Conservation (phyloP, 2,797 vertebrate species). For the Melanotaenia parkinsoni region DNA sequence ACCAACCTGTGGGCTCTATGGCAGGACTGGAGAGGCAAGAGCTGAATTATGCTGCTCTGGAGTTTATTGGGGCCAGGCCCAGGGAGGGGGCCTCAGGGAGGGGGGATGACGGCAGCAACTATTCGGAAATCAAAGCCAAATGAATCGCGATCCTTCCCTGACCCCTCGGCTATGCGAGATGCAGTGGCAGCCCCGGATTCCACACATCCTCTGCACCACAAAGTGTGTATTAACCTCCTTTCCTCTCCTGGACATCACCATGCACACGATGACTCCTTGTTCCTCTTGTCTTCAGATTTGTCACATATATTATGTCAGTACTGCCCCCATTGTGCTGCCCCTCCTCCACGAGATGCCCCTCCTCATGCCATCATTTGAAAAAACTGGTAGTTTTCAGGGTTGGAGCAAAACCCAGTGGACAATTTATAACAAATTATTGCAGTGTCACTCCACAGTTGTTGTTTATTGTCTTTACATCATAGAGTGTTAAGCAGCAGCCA, state of each 20-base stretch:
- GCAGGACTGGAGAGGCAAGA: constrained; percentile 84
- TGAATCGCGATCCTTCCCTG: constrained; percentile 88
- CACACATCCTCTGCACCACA: constrained; percentile 37
- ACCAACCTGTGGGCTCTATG: constrained; percentile 82
- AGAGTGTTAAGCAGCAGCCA: constrained; percentile 29
- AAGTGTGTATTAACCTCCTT: constrained; percentile 48
- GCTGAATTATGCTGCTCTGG: constrained; percentile 85
- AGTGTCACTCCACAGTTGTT: constrained; percentile 38
- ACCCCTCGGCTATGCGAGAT: constrained; percentile 80
- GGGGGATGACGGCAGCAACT: constrained; percentile 85
- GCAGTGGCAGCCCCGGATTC: constrained; percentile 71
- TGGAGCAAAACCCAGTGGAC: constrained; percentile 57
- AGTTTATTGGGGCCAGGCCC: constrained; percentile 80
- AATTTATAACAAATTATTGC: constrained; percentile 46
- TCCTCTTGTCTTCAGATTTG: constrained; percentile 49
- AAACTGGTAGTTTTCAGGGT: constrained; percentile 55
- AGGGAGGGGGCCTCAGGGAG: constrained; percentile 81
- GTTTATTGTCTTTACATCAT: constrained; percentile 39
- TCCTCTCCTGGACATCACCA: constrained; percentile 48
- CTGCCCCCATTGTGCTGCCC: constrained; percentile 28
- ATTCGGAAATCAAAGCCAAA: constrained; percentile 87
- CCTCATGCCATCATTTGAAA: constrained; percentile 42
- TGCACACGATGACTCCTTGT: constrained; percentile 47
- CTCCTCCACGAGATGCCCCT: constrained; percentile 37
- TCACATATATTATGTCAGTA: constrained; percentile 42